Base-by-base conservation (phyloP, 53 echinoderm and acorn worm genomes). In the Paracentrotus lividus region DNA sequence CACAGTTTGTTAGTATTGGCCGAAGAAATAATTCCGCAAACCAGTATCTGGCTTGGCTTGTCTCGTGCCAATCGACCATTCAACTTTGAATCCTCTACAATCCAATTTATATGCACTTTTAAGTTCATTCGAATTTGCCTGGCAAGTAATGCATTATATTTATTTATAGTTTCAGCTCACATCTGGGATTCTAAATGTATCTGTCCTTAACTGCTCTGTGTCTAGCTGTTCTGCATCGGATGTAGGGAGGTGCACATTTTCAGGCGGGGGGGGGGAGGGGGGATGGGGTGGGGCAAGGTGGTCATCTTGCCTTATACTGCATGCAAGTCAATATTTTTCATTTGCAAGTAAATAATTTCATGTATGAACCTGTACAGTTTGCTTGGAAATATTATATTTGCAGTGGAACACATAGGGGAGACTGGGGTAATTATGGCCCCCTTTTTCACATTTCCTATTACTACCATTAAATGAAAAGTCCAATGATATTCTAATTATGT, bases 1-100 rank as follows among this genome's bases (percentile, higher is more conserved):
- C 72, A 69, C 72, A 69, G 72, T 69, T 38, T 69, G 36, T 18
- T 69, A 33, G 72, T n/a, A n/a, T 32, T 66, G 66, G 66, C 14
- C 40, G 21, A 68, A 77, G 20, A 42, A 77, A 77, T 43, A n/a
- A n/a, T 77, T 77, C 77, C 77, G 40, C 15, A 1, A 77, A 9
- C 24, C 24, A 0, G 66, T 66, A 29, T 66, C 33, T 34, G 3
- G 34, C 42, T 77, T 77, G 1, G 18, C 33, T 77, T 42, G 40
- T 77, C 77, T 33, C 38, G 24, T 42, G 43, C 42, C 77, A 77
- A 77, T 77, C 42, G 43, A 43, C 77, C 6, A 77, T 77, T 77
- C 21, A 21, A 43, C 77, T 77, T 77, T 77, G 21, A 42, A 42
- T 43, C 32, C 66, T 33, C 65, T 20, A 65, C 31, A 65, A 65